Evolutionary conservation across 1,140 invertebrate species (phyloP), one percentile per base, ranked within the genome.

Genomic region (Atta texana): DNA sequence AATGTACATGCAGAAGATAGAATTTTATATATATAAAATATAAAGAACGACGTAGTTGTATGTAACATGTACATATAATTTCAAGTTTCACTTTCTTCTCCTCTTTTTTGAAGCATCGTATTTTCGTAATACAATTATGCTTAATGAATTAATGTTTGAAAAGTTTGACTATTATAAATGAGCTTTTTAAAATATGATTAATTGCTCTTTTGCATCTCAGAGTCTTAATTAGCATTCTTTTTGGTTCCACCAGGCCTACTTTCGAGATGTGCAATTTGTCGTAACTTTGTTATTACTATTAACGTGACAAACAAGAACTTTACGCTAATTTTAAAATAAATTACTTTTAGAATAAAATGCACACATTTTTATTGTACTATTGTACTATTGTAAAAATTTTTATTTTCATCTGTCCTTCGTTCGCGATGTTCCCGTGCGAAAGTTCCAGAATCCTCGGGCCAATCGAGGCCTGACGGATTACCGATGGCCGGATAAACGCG

Each of bases 401-500:
- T 53, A 55, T 51, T 80, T 69, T 31, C 5, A 39, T 49, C 63
- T 16, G 53, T 7, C 21, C 31, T 68, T 44, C n/a, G 21, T 51
- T 82, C 53, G 44, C 12, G 18, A 18, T 21, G 55, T 14, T 8
- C 12, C 24, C 39, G 16, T 24, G 39, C 39, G 24, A 80, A 34
- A 39, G 49, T 74, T 44, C 39, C 24, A 74, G 18, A 31, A 59
- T 74, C 80, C 80, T 74, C 80, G 3, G 80, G 80, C 68, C 69
- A 74, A 84, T 84, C 68, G 69, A 57, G 55, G 28, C 39, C 80
- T 74, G 80, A 84, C 59, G 55, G 80, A 84, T 84, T 39, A 74
- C 69, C 80, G 80, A 84, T 84, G 80, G 39, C 55, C 55, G 55
- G 80, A 84, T 84, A 84, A 84, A 84, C 80, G 69, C 80, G 80